Evolutionary conservation across 2,113 vertebrate genomes (phyloP), one percentile per base, ranked within the genome.

Genomic region (Pipra filicauda): DNA sequence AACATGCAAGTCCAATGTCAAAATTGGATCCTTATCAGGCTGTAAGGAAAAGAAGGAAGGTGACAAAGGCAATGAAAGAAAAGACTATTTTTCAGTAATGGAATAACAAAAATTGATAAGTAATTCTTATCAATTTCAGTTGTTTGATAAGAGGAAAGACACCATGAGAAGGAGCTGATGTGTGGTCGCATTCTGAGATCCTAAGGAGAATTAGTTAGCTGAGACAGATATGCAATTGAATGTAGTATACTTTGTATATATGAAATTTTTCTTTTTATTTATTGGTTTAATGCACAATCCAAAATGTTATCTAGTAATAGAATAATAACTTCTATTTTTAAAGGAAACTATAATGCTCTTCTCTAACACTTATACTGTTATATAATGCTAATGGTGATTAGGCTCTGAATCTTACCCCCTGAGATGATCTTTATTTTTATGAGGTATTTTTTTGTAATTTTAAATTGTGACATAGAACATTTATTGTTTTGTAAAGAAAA

Each of bases 401-500:
- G 21, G 16, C 8, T 88, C 58, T 82, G 49, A 91, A 54, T 80
- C 55, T 62, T 62, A 69, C 2, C 43, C 14, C 16, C 73, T 79
- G 14, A 94, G 13, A 12, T 55, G 0, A 2, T 71, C 24, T 88
- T 85, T 72, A 48, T 71, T 96, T 96, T 95, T 87, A 86, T 54
- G 62, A 62, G 41, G 4, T 69, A 41, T 87, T 95, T 95, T 89
- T 85, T 13, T 11, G 13, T n/a, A 0, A 5, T 72, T 85, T 96
- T 20, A 70, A 89, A 89, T 85, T 76, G 93, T 20, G 26, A 0
- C 9, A 62, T 82, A 85, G 89, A 88, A n/a, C 26, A 41, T 71
- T 67, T 81, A 77, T 46, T 85, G 46, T 85, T 94, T 83, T 70
- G 35, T 54, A 90, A 93, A 82, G 81, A 52, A 91, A 78, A 91